Evolutionary conservation across 2,797 vertebrate genomes (phyloP).

Genomic region (Protosalanx chinensis): DNA sequence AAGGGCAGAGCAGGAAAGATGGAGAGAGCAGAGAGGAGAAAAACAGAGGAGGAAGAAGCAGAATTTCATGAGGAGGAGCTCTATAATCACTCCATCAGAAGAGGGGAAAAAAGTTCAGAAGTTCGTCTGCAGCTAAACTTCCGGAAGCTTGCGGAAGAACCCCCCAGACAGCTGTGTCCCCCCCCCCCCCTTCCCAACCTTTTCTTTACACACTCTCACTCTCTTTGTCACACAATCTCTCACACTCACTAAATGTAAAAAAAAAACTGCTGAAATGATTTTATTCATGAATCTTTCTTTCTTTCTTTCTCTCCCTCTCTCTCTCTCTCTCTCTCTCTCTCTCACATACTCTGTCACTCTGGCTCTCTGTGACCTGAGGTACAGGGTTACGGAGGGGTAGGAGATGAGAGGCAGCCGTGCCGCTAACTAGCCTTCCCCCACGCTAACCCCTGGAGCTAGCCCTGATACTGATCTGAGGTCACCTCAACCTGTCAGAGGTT

Average conservation of each 20-base stretch:
- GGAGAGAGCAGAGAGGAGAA: not conserved
- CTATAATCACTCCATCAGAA: not conserved
- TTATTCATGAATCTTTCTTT: too few relatives aligned
- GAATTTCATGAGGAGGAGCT: not conserved
- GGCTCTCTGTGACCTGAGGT: not conserved
- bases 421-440: not conserved
- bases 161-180: not conserved
- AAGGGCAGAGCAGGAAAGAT: not conserved
- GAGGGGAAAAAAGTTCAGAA: conserved; percentile 41
- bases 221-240: not conserved
- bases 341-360: not conserved
- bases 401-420: not conserved
- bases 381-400: not conserved
- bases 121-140: conserved; percentile 35
- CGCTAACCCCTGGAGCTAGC: not conserved
- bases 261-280: too few relatives aligned
- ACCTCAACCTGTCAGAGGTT: not conserved
- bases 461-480: not conserved
- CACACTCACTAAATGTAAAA: too few relatives aligned
- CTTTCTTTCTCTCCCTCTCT: too few relatives aligned
- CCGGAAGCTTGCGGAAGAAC: conserved; percentile 24
- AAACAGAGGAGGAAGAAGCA: conserved; percentile 2
- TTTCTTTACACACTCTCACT: not conserved
- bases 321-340: not conserved
- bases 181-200: not conserved